phyloP scores from a whole-genome alignment of 2,888 invertebrate genomes.

The Tenthredo scrophulariae region DNA sequence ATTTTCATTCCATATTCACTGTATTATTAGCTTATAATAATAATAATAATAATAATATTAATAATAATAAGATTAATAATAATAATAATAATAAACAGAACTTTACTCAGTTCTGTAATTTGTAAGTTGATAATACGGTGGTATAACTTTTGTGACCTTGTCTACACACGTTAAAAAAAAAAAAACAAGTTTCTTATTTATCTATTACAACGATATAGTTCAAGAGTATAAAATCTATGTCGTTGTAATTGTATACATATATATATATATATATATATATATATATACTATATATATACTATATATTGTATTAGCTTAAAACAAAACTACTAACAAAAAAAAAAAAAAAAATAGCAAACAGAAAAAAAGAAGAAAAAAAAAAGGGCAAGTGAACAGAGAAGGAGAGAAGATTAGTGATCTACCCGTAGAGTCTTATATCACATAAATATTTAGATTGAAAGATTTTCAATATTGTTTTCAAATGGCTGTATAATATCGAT shows the following conservation, averaged over 20 bases:
- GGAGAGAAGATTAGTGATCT: neutral
- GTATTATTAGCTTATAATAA: slow-evolving; percentile 29
- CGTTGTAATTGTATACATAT: neutral
- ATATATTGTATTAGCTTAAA: neutral
- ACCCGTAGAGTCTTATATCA: neutral
- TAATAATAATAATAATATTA: neutral
- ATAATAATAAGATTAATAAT: too few species aligned
- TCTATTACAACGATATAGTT: neutral
- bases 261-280: neutral
- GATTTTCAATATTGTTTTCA: neutral
- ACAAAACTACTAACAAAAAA: neutral
- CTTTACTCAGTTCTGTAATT: neutral
- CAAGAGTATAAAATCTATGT: neutral
- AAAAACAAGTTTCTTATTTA: neutral
- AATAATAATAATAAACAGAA: neutral
- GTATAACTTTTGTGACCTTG: slow-evolving; percentile 10
- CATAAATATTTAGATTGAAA: slow-evolving; percentile 14
- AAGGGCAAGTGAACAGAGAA: neutral
- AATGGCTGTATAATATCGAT: neutral
- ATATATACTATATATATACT: neutral
- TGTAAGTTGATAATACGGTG: neutral
- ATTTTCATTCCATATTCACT: slow-evolving; percentile 19
- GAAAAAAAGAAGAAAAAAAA: neutral
- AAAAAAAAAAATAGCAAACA: neutral
- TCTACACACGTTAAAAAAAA: neutral